A percentile compares a stretch with the other conserved stretches of the same genome.
Conservation (phyloP, 2,113 vertebrate species). For the Notechis scutatus region DNA sequence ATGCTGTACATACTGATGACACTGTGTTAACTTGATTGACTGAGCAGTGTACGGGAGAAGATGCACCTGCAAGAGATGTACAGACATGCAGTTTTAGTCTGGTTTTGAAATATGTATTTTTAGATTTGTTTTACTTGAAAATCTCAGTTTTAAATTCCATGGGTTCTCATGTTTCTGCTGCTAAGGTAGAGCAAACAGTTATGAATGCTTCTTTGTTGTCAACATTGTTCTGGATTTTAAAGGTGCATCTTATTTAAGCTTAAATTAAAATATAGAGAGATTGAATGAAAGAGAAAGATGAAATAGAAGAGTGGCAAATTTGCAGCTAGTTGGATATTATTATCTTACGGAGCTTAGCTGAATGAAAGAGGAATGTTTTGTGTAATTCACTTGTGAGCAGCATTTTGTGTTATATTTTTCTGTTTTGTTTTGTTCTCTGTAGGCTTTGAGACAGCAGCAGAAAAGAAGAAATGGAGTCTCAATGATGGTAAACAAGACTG, state of each 20-base stretch:
- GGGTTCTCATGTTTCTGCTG: constrained; percentile 59
- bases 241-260: constrained; percentile 57
- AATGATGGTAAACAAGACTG: constrained; percentile 88
- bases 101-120: constrained; percentile 69
- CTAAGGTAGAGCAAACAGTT: constrained; percentile 68
- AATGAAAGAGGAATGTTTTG: constrained; percentile 58
- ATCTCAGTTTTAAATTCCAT: constrained; percentile 61
- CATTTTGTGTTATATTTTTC: constrained; percentile 63
- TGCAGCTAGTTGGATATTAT: constrained; percentile 54
- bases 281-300: constrained; percentile 53
- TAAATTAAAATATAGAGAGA: constrained; percentile 56
- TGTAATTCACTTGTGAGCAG: constrained; percentile 61
- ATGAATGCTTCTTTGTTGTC: constrained; percentile 67
- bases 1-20: constrained; percentile 82
- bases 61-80: constrained; percentile 75
- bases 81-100: constrained; percentile 74
- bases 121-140: constrained; percentile 62
- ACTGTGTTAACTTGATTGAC: constrained; percentile 82
- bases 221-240: constrained; percentile 59
- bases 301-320: constrained; percentile 56
- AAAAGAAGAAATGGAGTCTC: constrained; percentile 86
- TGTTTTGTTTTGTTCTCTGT: constrained; percentile 70
- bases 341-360: constrained; percentile 54
- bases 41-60: constrained; percentile 72
- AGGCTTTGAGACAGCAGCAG: constrained; percentile 85